Evolutionary conservation across 2,888 invertebrate species (phyloP).

Genomic region (Stenodema calcarata): DNA sequence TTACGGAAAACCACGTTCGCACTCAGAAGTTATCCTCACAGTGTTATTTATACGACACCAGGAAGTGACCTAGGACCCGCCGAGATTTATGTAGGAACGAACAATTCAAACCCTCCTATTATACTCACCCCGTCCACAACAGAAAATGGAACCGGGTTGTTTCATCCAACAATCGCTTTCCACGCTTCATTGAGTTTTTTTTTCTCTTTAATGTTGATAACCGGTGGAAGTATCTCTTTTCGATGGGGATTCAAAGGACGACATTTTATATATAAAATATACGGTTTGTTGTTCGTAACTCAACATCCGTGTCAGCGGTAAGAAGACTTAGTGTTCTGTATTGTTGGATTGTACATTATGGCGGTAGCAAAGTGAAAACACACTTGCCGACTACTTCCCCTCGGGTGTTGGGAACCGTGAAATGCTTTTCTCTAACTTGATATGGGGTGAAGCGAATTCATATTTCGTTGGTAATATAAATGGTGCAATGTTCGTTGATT

Average conservation of each 20-base stretch:
- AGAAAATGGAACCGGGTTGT: neutral
- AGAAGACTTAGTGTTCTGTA: neutral
- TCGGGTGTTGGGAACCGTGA: no score
- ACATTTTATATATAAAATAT: no score
- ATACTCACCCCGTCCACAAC: neutral
- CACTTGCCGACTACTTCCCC: no score
- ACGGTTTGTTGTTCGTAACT: neutral
- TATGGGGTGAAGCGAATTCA: no score
- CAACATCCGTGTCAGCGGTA: neutral
- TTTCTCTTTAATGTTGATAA: neutral
- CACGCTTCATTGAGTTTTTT: neutral
- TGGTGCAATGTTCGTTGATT: no score
- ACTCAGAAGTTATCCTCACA: neutral
- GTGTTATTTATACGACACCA: neutral
- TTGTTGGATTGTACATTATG: no score
- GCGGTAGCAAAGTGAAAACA: no score
- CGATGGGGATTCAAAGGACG: neutral
- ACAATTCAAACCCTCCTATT: neutral
- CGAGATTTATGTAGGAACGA: neutral
- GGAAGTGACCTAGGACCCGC: neutral
- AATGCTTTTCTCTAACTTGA: no score
- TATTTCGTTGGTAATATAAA: no score
- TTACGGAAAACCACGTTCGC: neutral
- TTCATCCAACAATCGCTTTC: neutral
- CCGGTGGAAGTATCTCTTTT: neutral